A percentile compares a stretch with the other conserved stretches of the same genome.
Evolutionary conservation across 2,888 invertebrate species (phyloP).

Genomic region (Melanotus villosus): DNA sequence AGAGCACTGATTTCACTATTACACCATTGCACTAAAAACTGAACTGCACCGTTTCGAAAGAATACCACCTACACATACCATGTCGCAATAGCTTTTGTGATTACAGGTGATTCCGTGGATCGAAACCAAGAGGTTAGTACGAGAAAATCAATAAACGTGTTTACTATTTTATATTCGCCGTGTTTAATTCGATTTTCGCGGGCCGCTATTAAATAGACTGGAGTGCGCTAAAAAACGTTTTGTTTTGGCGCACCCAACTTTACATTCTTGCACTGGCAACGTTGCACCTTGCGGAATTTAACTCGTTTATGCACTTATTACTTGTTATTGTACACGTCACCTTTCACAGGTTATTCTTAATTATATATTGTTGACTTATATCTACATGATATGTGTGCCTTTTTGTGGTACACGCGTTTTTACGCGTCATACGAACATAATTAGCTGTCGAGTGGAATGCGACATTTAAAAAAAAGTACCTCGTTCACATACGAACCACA

Average conservation of each 20-base stretch:
- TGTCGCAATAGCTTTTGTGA: slow-evolving; percentile 55
- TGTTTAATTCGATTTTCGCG: slow-evolving; percentile 50
- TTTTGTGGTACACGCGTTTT: not conserved
- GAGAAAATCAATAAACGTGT: slow-evolving; percentile 60
- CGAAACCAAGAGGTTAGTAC: slow-evolving; percentile 49
- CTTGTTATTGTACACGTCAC: slow-evolving; percentile 27
- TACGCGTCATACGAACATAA: slow-evolving; percentile 1
- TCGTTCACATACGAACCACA: slow-evolving; percentile 2
- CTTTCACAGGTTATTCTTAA: slow-evolving; percentile 16
- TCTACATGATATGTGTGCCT: slow-evolving; percentile 11
- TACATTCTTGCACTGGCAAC: slow-evolving; percentile 52
- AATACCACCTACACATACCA: slow-evolving; percentile 62
- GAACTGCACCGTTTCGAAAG: slow-evolving; percentile 59
- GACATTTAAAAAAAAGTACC: slow-evolving; percentile 1
- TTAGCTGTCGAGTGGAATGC: not conserved
- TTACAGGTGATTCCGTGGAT: slow-evolving; percentile 14
- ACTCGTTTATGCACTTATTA: slow-evolving; percentile 42
- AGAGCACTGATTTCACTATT: slow-evolving; percentile 67
- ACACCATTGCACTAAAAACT: slow-evolving; percentile 19
- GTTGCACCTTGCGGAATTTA: slow-evolving; percentile 49
- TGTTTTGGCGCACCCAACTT: slow-evolving; percentile 45
- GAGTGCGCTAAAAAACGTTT: slow-evolving; percentile 33
- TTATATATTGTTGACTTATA: slow-evolving; percentile 11
- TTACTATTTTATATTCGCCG: slow-evolving; percentile 45
- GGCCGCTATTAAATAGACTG: slow-evolving; percentile 36